A percentile compares a stretch with the other conserved stretches of the same genome.
Conservation (phyloP, 2,888 invertebrate species). For the Dolichomitus sp. region DNA sequence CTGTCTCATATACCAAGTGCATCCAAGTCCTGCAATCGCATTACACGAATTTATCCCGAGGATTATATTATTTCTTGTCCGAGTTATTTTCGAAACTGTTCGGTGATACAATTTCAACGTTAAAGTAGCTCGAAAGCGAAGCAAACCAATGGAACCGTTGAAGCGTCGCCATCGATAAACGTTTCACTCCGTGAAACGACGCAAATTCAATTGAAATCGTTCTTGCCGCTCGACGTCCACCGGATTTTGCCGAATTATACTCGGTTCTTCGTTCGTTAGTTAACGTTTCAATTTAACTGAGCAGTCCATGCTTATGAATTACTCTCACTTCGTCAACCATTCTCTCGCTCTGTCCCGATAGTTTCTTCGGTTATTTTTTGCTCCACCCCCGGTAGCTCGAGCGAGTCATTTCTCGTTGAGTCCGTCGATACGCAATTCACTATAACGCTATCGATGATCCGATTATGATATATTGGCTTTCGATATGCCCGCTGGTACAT, state of each 20-base stretch:
- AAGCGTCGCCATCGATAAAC: slow-evolving; percentile 27
- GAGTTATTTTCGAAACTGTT: not conserved
- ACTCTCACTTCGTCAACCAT: not conserved
- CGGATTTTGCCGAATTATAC: slow-evolving; percentile 36
- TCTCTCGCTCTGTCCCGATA: not conserved
- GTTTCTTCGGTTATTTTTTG: slow-evolving; percentile 22
- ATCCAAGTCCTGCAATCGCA: not conserved
- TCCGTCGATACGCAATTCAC: slow-evolving; percentile 56
- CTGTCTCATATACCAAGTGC: not conserved
- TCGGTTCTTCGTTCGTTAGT: slow-evolving; percentile 33
- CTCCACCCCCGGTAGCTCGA: not conserved
- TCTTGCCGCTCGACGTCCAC: slow-evolving; percentile 21
- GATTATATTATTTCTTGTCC: slow-evolving; percentile 19
- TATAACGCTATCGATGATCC: slow-evolving; percentile 64
- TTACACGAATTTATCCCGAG: slow-evolving; percentile 6
- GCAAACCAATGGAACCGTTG: slow-evolving; percentile 85
- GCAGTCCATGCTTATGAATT: slow-evolving; percentile 32
- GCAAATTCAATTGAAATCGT: slow-evolving; percentile 43
- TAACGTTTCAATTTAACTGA: slow-evolving; percentile 42
- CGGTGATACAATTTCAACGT: not conserved
- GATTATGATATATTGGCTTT: slow-evolving; percentile 66
- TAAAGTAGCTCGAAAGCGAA: slow-evolving; percentile 82
- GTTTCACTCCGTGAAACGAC: slow-evolving; percentile 15
- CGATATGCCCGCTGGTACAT: slow-evolving; percentile 56
- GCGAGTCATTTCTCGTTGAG: slow-evolving; percentile 44